Evolutionary conservation across 2,797 vertebrate genomes (phyloP).

Genomic region (Acanthiza pusilla): DNA sequence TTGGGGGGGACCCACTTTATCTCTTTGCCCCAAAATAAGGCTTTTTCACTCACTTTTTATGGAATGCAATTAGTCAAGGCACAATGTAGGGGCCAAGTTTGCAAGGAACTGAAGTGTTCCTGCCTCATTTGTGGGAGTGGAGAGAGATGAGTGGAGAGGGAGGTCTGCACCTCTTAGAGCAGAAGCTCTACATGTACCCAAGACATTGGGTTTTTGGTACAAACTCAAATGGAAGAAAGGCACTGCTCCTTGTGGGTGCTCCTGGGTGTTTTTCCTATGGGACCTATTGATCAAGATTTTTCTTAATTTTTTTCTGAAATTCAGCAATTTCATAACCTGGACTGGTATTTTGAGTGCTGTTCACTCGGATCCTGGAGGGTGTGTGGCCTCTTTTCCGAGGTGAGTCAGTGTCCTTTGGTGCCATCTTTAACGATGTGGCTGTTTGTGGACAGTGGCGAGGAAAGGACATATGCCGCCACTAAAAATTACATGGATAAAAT

Average conservation of each 20-base stretch:
- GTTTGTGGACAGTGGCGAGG: not conserved
- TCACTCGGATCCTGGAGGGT: not conserved
- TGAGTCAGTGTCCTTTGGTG: not conserved
- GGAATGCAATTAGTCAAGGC: not conserved
- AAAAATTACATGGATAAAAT: constrained; percentile 40
- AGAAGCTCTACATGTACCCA: not conserved
- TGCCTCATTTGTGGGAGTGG: not conserved
- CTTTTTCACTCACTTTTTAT: not conserved
- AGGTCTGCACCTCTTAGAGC: not conserved
- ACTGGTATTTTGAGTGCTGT: not conserved
- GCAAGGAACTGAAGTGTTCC: not conserved
- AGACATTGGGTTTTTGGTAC: no score
- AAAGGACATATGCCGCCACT: not conserved
- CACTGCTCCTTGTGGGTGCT: not conserved
- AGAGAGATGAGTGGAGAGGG: not conserved
- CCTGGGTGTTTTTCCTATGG: not conserved
- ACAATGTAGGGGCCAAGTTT: not conserved
- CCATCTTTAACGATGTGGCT: not conserved
- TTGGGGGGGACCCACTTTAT: accelerated
- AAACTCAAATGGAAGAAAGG: not conserved
- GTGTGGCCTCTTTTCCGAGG: not conserved
- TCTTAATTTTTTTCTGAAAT: not conserved
- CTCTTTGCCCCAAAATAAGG: not conserved
- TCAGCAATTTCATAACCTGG: not conserved
- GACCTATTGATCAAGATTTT: not conserved